Conservation (phyloP, 2,888 invertebrate species). For the Andricus quercusramuli region DNA sequence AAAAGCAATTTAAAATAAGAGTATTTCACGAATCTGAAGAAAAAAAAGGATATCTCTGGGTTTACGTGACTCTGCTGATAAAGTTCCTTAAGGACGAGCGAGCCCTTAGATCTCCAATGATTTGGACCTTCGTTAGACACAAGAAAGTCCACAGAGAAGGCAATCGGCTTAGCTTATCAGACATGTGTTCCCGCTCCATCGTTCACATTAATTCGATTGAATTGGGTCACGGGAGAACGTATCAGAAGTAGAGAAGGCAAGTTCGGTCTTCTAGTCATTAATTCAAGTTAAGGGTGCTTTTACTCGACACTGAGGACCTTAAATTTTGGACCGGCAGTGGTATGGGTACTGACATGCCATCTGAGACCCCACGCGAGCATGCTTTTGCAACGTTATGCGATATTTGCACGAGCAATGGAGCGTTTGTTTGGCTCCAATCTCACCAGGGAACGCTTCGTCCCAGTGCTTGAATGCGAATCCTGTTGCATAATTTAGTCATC, state of each 20-base stretch:
- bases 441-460: conserved; percentile 45
- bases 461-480: conserved; percentile 56
- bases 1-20: not conserved
- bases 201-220: conserved; percentile 16
- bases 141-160: not conserved
- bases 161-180: conserved; percentile 33
- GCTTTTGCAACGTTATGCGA: conserved; percentile 33
- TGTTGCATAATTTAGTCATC: conserved; percentile 66
- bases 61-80: too few relatives aligned
- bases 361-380: not conserved
- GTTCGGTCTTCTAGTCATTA: conserved; percentile 37
- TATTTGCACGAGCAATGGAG: conserved; percentile 49
- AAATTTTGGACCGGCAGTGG: not conserved
- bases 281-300: not conserved
- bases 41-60: too few relatives aligned
- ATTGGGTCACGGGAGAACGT: conserved; percentile 23
- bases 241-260: not conserved
- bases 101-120: conserved; percentile 51
- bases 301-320: not conserved
- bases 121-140: conserved; percentile 36
- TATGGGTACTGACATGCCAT: not conserved
- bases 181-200: conserved; percentile 24
- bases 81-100: conserved; percentile 37
- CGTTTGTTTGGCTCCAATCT: conserved; percentile 62
- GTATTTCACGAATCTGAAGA: not conserved